Evolutionary conservation across 2,797 vertebrate species (phyloP), one percentile per base, ranked within the genome.

Genomic region (Fundulus diaphanus): DNA sequence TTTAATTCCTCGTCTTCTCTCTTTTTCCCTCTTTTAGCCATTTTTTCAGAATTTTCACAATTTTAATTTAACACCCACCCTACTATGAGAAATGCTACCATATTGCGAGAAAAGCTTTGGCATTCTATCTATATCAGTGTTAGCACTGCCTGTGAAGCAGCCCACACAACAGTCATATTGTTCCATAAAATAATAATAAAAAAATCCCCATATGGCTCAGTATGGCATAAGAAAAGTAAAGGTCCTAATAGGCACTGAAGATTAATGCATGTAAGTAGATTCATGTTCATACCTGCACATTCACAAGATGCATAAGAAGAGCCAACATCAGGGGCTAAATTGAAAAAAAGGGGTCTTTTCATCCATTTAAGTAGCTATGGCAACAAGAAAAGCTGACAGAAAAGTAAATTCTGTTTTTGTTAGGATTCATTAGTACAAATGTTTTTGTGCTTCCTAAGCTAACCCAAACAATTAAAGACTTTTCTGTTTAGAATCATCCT

Each of bases 191-290:
- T 46, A 44, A 70, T 33, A 22, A 75, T 63, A 73, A 76, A 33
- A 57, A 82, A 75, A 87, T 81, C 77, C 65, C 72, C 70, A 76
- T 27, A 70, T 52, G 77, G 48, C 61, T 27, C 1, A 57, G 42
- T 70, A 7, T 73, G 57, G 85, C 73, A 69, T 76, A 71, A 22
- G 78, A 80, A 59, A 65, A 65, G 66, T 71, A 61, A 74, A 46
- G 72, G 67, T 69, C 76, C 82, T 89, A 85, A 82, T 77, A 85
- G 72, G 81, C 78, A 79, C 81, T 78, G 74, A 74, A 75, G 69
- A 33, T 71, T 85, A 76, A 90, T 82, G 76, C 83, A 87, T 88
- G 74, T 59, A 22, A 20, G 66, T 48, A 59, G 44, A 8, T 16
- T 78, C 73, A 7, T 72, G 52, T 52, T 49, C 24, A 72, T 54